Percentiles rank a stretch among this genome's conserved stretches.
Evolutionary conservation across 2,797 vertebrate genomes (phyloP).

Genomic region (Syngnathus rostellatus): DNA sequence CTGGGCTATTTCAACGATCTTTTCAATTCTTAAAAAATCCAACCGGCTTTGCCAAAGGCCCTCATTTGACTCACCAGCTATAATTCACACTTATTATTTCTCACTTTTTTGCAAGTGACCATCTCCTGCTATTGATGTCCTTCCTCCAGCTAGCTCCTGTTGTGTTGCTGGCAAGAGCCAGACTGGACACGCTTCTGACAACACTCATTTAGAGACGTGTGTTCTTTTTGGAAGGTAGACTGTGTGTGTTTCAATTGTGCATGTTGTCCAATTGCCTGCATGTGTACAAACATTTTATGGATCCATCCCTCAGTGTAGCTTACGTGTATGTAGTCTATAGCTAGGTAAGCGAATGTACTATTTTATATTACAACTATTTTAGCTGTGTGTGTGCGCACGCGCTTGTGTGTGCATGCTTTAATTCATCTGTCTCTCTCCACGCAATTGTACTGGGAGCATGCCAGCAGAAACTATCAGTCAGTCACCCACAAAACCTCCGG

Average conservation of each 20-base stretch:
- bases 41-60: conserved; percentile 21
- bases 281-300: neutral
- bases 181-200: conserved; percentile 36
- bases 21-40: conserved; percentile 21
- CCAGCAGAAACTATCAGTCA: neutral
- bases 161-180: conserved; percentile 26
- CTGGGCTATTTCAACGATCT: conserved; percentile 23
- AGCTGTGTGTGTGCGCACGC: no score
- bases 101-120: conserved; percentile 29
- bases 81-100: conserved; percentile 35
- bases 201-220: conserved; percentile 3
- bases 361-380: no score
- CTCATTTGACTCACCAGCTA: conserved; percentile 27
- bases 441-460: neutral
- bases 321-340: no score
- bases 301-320: neutral
- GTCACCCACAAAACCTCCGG: neutral
- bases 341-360: no score
- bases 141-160: conserved; percentile 32
- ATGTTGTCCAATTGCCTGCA: neutral
- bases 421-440: no score
- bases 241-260: neutral
- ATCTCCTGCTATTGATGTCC: conserved; percentile 30
- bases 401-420: no score
- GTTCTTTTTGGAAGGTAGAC: conserved; percentile 19